These are phyloP conservation scores for Drosophila nasuta DNA, from an alignment of 1,140 invertebrate genomes.

Conservation along the genomic window DNA sequence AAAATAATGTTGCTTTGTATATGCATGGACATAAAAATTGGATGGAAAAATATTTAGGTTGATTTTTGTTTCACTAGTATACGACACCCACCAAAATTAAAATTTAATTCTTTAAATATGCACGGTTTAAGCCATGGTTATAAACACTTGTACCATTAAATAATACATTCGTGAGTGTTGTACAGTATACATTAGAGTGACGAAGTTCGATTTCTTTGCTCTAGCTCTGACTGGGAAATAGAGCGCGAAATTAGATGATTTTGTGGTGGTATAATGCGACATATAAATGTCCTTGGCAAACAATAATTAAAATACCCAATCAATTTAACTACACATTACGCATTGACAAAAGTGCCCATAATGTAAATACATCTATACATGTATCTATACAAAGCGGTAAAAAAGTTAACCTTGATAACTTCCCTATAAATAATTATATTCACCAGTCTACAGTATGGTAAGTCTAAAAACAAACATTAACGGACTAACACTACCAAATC, in stretches of 20 bases:
- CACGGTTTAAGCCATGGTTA: no score
- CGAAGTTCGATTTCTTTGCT: no score
- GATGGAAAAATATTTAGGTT: no score
- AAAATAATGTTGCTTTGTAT: neutral
- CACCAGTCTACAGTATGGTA: conserved; percentile 35
- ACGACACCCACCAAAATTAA: no score
- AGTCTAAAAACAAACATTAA: conserved; percentile 47
- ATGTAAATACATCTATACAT: conserved; percentile 1
- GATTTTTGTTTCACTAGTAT: no score
- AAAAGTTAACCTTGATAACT: conserved; percentile 65
- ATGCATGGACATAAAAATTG: conserved; percentile 45
- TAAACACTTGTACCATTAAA: no score
- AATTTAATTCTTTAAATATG: no score
- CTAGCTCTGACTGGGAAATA: neutral
- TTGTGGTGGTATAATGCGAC: conserved; percentile 2
- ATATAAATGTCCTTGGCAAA: conserved; percentile 16
- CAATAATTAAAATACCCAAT: conserved; percentile 21
- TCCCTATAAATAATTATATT: conserved; percentile 57
- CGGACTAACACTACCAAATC: conserved; percentile 19
- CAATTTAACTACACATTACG: conserved; percentile 34
- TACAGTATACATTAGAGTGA: no score
- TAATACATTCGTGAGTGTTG: no score
- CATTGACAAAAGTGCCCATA: conserved; percentile 40
- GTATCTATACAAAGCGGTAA: conserved; percentile 44
- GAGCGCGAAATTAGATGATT: conserved; percentile 13